Base-by-base conservation (phyloP, 2,113 vertebrate genomes). In the Heterotis niloticus region DNA sequence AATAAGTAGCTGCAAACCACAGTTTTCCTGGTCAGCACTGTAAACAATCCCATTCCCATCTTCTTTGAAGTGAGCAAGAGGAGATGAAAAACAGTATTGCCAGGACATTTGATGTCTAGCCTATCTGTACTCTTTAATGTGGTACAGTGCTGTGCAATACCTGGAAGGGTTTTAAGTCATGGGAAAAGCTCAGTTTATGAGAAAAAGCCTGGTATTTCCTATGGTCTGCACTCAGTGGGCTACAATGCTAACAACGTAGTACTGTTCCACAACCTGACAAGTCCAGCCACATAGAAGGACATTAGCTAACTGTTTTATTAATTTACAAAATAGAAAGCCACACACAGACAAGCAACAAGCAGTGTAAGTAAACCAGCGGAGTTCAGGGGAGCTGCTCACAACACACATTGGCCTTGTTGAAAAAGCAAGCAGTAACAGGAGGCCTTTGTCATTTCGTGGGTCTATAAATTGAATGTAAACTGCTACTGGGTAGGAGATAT, bases 181-280 rank as follows among this genome's bases (percentile, higher is more conserved):
- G 2, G 24, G 64, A 2, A 78, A 78, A 69, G 24, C 24, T 51
- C 24, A 69, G 24, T 5, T 67, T 69, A 69, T 74, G 71, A 68
- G 13, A 56, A 68, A 79, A 51, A 29, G 57, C 66, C 12, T 79
- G 59, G 69, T 20, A 79, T 64, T 79, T 79, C 59, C 78, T 52
- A 29, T 18, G 24, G 28, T 56, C 34, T 52, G 60, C 23, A 20
- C 34, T 64, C 29, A 26, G 52, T 20, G 23, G 70, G 56, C 23
- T 20, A 65, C n/a, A 65, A 73, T 14, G 56, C 54, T 74, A 72
- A 73, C 34, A 56, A n/a, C 29, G 51, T 1, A 18, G 71, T 28
- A 10, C 44, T 51, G 62, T 66, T 64, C 34, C 10, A 18, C 24
- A 79, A 28, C 78, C 56, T n/a, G 66, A 14, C 14, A 10, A 5